These are phyloP conservation scores for Perca flavescens DNA, from an alignment of 2,113 vertebrate species.

Conservation along the genomic window DNA sequence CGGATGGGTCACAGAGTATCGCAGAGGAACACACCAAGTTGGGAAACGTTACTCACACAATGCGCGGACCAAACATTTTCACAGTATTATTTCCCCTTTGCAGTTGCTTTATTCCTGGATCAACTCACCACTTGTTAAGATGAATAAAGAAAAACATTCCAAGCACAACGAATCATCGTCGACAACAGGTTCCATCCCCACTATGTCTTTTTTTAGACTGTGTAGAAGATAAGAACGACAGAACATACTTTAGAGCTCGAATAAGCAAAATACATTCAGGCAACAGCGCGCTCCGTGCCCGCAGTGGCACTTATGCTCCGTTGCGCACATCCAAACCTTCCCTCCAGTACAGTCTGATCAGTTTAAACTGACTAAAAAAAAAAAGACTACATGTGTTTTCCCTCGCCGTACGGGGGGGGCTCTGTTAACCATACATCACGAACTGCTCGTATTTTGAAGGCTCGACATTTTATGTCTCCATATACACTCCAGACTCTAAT, in stretches of 20 bases:
- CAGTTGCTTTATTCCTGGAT: constrained; percentile 20
- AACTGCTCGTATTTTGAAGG: constrained; percentile 49
- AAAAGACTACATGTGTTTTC: background rate
- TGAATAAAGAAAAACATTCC: constrained; percentile 13
- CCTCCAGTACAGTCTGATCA: background rate
- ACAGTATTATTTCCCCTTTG: background rate
- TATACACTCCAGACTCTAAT: constrained; percentile 46
- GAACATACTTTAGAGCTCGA: constrained; percentile 14
- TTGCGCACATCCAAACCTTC: constrained; percentile 57
- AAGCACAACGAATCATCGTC: background rate
- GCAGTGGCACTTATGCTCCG: constrained; percentile 51
- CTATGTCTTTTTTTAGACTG: background rate
- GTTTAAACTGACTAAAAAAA: background rate
- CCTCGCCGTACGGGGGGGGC: constrained; percentile 37
- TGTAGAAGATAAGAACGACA: background rate
- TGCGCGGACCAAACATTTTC: background rate
- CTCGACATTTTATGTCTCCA: constrained; percentile 51
- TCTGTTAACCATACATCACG: constrained; percentile 56
- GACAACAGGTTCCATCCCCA: constrained; percentile 47
- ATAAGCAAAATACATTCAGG: background rate
- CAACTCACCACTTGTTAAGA: constrained; percentile 26
- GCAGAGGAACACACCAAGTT: constrained; percentile 29
- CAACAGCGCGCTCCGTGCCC: constrained; percentile 30
- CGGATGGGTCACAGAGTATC: constrained; percentile 42
- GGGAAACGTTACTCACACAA: constrained; percentile 26